Evolutionary conservation across 1,140 invertebrate species (phyloP).

Genomic region (Paralvinella palmiformis): DNA sequence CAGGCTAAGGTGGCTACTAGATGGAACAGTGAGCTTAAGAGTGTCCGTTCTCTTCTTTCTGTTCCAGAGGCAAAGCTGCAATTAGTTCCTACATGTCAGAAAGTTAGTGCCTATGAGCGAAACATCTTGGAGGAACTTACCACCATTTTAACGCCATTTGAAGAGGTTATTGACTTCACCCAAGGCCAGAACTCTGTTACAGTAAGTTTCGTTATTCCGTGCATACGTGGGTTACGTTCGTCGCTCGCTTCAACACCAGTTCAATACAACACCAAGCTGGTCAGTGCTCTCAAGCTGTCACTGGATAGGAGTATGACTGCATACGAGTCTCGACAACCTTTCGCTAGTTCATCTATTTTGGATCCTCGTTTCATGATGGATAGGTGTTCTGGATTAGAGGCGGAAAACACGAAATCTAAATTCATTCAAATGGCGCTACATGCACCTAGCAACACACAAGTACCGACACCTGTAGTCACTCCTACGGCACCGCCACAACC

Average conservation of each 20-base stretch:
- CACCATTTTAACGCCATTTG: background rate
- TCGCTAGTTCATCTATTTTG: background rate
- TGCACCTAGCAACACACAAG: background rate
- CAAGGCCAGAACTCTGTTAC: background rate
- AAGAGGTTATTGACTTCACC: background rate
- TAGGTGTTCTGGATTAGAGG: background rate
- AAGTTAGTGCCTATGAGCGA: too few relatives aligned
- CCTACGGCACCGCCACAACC: background rate
- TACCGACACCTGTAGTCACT: background rate
- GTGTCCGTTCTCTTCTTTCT: background rate
- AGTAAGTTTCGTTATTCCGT: too few relatives aligned
- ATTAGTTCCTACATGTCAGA: too few relatives aligned
- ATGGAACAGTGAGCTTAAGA: background rate
- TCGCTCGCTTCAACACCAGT: background rate
- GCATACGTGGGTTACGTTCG: background rate
- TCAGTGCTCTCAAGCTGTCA: background rate
- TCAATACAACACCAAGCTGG: background rate
- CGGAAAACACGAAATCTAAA: background rate
- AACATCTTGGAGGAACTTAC: background rate
- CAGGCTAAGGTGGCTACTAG: background rate
- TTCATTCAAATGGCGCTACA: background rate
- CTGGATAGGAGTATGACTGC: background rate
- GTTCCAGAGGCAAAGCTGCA: background rate
- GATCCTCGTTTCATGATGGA: background rate
- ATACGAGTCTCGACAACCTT: too few relatives aligned